Base-by-base conservation (phyloP, 2,113 vertebrate genomes). In the Empidonax alnorum region DNA sequence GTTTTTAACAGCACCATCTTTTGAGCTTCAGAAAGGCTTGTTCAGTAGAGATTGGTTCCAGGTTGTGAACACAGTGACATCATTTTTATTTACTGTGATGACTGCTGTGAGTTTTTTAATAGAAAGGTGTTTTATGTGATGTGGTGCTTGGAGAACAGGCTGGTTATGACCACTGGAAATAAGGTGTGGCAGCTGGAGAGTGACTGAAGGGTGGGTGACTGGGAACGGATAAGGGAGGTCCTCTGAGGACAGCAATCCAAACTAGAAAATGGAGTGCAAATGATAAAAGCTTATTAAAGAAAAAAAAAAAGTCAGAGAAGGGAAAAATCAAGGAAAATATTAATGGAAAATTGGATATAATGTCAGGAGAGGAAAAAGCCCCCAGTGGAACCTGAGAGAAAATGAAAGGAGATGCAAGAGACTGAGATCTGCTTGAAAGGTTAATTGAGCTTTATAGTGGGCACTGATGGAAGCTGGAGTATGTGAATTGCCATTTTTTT, bases 391-490 rank as follows among this genome's bases (percentile, higher is more conserved):
- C 18, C 1, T 1, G 63, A 79, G 50, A 71, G 87, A 79, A 94
- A 87, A 91, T 69, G 27, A 73, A 89, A 74, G 21, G 58, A 78
- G 41, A 76, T 91, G 12, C 22, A 47, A 61, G 37, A 91, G 73
- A 62, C 31, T 59, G 59, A 87, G 52, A 94, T 89, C 22, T 79
- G 55, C 50, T 78, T 0, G 0, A 76, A 94, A 94, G 79, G 83
- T 93, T 93, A 84, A 84, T 63, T 86, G 85, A 92, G 68, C 72
- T 92, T 76, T 50, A 31, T 15, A 35, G n/a, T 75, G 68, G n/a
- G 42, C 7, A 7, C 56, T 87, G 73, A 75, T 24, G 14, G 59
- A 84, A 84, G 47, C 42, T 21, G 23, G 42, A 84, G 5, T 33
- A n/a, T 50, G 10, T 86, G 56, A 93, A 80, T 37, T 89, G 44